Percentiles rank a stretch among this genome's conserved stretches.
These are phyloP conservation scores for Trachymyrmex cornetzi DNA, from an alignment of 1,140 invertebrate species.

Conservation along the genomic window DNA sequence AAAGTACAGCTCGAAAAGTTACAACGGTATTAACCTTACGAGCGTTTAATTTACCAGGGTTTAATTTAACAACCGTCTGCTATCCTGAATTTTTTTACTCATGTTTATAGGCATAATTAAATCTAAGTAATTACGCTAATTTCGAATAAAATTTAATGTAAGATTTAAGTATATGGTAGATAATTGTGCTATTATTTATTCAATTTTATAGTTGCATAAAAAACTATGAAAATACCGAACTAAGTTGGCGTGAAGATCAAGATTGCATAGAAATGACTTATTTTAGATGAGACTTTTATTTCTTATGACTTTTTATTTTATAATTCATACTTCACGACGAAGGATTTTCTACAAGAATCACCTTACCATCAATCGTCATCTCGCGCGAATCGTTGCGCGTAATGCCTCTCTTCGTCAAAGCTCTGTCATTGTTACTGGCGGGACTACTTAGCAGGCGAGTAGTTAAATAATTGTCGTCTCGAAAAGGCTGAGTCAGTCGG, in stretches of 20 bases:
- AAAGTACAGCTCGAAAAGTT: conserved; percentile 43
- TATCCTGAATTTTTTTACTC: neutral
- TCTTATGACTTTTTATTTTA: neutral
- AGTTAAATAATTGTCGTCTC: conserved; percentile 28
- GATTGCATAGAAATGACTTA: neutral
- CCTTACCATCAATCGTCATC: neutral
- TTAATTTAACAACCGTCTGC: conserved; percentile 42
- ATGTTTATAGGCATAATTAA: conserved; percentile 22
- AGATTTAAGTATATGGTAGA: no score
- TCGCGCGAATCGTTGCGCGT: neutral
- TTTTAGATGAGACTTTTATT: neutral
- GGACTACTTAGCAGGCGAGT: conserved; percentile 30
- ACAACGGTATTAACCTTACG: conserved; percentile 44
- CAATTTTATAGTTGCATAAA: neutral
- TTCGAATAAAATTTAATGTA: neutral
- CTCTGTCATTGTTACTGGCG: conserved; percentile 23
- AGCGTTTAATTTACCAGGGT: conserved; percentile 24
- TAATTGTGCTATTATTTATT: neutral
- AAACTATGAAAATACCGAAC: neutral
- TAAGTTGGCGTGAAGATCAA: neutral
- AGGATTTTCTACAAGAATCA: neutral
- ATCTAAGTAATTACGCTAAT: neutral
- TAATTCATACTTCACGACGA: neutral
- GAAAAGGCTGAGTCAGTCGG: conserved; percentile 39
- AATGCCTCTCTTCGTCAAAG: conserved; percentile 21